Evolutionary conservation across 2,888 invertebrate genomes (phyloP).

Genomic region (Abrostola triplasia): DNA sequence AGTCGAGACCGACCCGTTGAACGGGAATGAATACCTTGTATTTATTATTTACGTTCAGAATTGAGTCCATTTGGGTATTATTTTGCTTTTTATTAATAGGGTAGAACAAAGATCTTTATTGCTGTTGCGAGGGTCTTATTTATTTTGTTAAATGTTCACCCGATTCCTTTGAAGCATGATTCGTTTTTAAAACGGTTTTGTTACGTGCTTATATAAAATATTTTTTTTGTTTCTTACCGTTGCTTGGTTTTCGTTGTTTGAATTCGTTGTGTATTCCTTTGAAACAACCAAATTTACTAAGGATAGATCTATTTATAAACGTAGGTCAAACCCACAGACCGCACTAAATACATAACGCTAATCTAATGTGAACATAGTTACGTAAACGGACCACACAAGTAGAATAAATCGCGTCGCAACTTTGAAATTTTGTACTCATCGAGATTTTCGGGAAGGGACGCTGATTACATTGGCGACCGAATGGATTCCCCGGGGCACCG

Average conservation of each 20-base stretch:
- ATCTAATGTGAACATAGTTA: conserved; percentile 42
- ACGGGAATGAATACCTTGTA: conserved; percentile 54
- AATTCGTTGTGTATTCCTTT: no score
- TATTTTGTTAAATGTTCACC: conserved; percentile 17
- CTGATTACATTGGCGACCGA: conserved; percentile 58
- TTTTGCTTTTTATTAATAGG: conserved; percentile 51
- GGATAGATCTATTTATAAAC: not conserved
- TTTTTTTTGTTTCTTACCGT: no score
- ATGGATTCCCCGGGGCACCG: conserved; percentile 50
- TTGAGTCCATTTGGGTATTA: conserved; percentile 48
- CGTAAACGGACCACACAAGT: conserved; percentile 39
- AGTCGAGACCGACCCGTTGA: conserved; percentile 49
- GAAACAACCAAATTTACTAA: no score
- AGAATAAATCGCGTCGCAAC: conserved; percentile 56
- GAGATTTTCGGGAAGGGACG: conserved; percentile 54
- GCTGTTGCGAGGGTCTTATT: conserved; percentile 19
- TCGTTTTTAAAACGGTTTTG: conserved; percentile 1
- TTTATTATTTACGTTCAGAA: conserved; percentile 56
- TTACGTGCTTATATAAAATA: not conserved
- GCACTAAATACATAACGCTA: conserved; percentile 19
- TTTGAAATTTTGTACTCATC: conserved; percentile 57
- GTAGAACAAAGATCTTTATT: conserved; percentile 27
- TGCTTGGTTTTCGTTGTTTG: no score
- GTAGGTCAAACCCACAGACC: not conserved
- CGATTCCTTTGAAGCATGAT: conserved; percentile 5